Base-by-base conservation (phyloP, 1,140 invertebrate genomes). In the Meteorus sp. region DNA sequence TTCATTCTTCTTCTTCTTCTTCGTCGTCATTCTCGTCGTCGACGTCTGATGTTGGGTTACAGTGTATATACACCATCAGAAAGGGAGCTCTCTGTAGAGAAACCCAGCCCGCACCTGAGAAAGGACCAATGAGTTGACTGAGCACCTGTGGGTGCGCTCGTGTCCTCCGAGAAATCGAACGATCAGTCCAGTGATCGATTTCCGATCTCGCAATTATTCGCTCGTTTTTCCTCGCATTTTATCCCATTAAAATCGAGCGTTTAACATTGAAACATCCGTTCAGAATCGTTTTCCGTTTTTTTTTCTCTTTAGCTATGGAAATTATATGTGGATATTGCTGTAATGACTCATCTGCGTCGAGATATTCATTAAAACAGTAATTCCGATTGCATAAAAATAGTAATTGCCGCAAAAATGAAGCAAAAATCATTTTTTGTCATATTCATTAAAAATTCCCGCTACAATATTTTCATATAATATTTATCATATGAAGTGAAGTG, bases 21-120 rank as follows among this genome's bases (percentile, higher is more conserved):
- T 48, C 44, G 39, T 37, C 55, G 44, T 45, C 56, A 29, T 45
- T 23, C 8, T 29, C 17, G 5, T 37, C 35, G 29, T 53, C 41
- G 56, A 33, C 9, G 27, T 31, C 29, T 57, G 43, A 51, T 55
- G 43, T 35, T 48, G 44, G 43, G 37, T 50, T n/a, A n/a, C n/a
- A n/a, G n/a, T n/a, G n/a, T n/a, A n/a, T n/a, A n/a, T n/a, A n/a
- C n/a, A n/a, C n/a, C n/a, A n/a, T n/a, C n/a, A n/a, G n/a, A n/a
- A n/a, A n/a, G n/a, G 47, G 7, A 33, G 13, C 19, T 9, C 22
- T 19, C 17, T n/a, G 23, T 27, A 31, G 47, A n/a, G n/a, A n/a
- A 33, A 35, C 25, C 47, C n/a, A 29, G 19, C 20, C 59, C 70
- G 66, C 71, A 71, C 72, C 68, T 73, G 69, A 63, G 48, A 56